Conservation (phyloP, 2,888 invertebrate species). For the Charanyca ferruginea region DNA sequence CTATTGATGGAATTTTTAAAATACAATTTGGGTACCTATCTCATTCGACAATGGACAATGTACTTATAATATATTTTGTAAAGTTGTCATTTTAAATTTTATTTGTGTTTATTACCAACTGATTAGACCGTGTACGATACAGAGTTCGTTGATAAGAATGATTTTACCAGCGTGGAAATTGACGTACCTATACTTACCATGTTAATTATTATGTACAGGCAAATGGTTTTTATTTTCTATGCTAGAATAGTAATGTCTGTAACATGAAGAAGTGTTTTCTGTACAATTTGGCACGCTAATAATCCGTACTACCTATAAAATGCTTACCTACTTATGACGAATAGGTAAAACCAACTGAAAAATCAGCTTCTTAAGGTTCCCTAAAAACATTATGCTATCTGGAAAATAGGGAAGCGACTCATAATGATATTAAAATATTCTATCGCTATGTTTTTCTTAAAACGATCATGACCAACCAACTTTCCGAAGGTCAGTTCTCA, state of each 20-base stretch:
- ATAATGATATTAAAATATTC: slow-evolving; percentile 14
- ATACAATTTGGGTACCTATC: not conserved
- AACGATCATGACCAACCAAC: slow-evolving; percentile 41
- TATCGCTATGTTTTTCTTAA: slow-evolving; percentile 16
- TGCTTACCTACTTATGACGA: not conserved
- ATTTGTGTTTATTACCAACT: slow-evolving; percentile 4
- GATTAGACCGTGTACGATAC: not conserved
- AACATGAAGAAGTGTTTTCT: not conserved
- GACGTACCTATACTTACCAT: not conserved
- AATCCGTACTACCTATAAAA: slow-evolving; percentile 5
- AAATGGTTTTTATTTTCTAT: not conserved
- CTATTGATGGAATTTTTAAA: too few species aligned
- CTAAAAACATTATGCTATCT: not conserved
- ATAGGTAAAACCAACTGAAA: not conserved
- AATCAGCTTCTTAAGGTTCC: not conserved
- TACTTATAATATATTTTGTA: not conserved
- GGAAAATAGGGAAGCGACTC: slow-evolving; percentile 5
- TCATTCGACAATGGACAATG: not conserved
- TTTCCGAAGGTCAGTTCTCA: slow-evolving; percentile 25
- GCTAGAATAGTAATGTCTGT: not conserved
- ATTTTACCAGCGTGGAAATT: not conserved
- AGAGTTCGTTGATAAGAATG: slow-evolving; percentile 10
- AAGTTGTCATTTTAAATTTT: not conserved
- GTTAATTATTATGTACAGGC: too few species aligned
- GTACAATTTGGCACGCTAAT: slow-evolving; percentile 1